Evolutionary conservation across 2,113 vertebrate species (phyloP), one percentile per base, ranked within the genome.

Genomic region (Pleuronectes platessa): DNA sequence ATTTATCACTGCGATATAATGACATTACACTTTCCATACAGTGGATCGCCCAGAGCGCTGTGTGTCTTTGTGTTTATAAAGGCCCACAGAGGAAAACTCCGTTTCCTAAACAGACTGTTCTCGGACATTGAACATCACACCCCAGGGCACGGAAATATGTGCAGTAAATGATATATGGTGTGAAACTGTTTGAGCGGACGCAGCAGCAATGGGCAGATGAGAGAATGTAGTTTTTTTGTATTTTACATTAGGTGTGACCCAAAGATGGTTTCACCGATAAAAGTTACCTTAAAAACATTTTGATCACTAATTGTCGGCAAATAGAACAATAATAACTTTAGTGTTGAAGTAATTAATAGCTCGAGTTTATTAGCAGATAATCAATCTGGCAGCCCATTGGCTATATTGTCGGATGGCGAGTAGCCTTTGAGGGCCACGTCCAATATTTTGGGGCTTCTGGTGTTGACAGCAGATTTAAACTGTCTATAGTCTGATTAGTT

Each of bases 1-100:
- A 77, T 82, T 81, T 81, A 86, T 82, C 79, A 61, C 59, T 31
- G 42, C 49, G 24, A 67, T 79, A 79, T 65, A 67, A 78, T 17
- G 58, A 12, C 17, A 56, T 87, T 70, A 78, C 51, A 72, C 68
- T 72, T 61, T 79, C 75, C 61, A 71, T 51, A 62, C 27, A 45
- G 40, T 17, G n/a, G 37, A 82, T 62, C 64, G 7, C 75, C 60
- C 70, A 74, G 61, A 2, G 21, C 2, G 26, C 14, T 27, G n/a
- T 14, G 26, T 17, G 26, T 70, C 42, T 20, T 17, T 27, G 35
- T 74, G 74, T 76, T 70, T 67, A 60, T 53, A 53, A 61, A 65
- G 55, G 15, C 70, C 42, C 64, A 78, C 23, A 14, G 49, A 65
- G 54, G 31, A 78, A 60, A 74, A 65, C 14, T 74, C 13, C 59